Base-by-base conservation (phyloP, 2,888 invertebrate species). In the Augiades crinisus region DNA sequence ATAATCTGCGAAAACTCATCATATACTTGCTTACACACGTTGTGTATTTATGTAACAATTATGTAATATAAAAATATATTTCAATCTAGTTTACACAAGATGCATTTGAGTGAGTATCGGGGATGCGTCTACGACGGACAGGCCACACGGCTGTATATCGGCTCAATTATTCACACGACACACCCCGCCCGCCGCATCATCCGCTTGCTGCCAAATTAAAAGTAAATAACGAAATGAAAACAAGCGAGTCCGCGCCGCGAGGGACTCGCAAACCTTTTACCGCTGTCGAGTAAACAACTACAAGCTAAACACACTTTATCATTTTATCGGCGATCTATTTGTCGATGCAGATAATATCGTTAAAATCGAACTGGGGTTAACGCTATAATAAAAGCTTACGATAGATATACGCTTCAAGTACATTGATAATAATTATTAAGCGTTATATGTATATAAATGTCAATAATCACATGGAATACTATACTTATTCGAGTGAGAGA, bases 171-270 rank as follows among this genome's bases (percentile, higher is more conserved):
- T 87, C 86, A 88, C 79, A 79, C 76, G 78, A 75, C 78, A 76
- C 78, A 78, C 78, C 75, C 76, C 72, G 64, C 69, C 70, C 70
- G 74, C 78, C 75, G 77, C 80, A 85, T 83, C 87, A 85, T 82
- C 83, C 85, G 87, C 88, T 83, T 80, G 86, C 87, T 83, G 85
- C 87, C 86, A 89, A 89, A 89, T 89, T 89, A 89, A 89, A 89
- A 88, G 88, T 89, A 89, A 89, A 89, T 89, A 89, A 86, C 88
- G 77, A 82, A 88, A 89, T 88, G 87, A 89, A 89, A 87, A 87
- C 87, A 86, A 81, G 77, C 81, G 75, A 74, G 74, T 68, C 68
- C 71, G 70, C 63, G 72, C 83, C 85, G 75, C 85, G 71, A 78
- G 87, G 81, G 88, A 82, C 81, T 81, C 78, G 82, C 86, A 88